Percentiles rank a stretch among this genome's conserved stretches.
These are phyloP conservation scores for Microctonus brassicae DNA, from an alignment of 2,888 invertebrate genomes.

Conservation along the genomic window DNA sequence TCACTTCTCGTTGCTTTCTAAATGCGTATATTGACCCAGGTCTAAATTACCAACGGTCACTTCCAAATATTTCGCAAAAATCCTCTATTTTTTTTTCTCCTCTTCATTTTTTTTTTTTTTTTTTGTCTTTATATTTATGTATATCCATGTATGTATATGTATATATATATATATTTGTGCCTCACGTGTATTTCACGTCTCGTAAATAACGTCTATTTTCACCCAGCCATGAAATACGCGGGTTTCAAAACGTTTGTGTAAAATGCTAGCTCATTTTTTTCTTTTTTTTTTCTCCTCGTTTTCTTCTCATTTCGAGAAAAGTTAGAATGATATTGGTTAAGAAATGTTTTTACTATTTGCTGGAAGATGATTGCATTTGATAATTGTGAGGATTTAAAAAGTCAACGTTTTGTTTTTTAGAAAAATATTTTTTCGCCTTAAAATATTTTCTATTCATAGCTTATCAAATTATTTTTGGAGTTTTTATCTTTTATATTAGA, in stretches of 20 bases:
- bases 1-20: background rate
- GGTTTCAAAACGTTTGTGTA: background rate
- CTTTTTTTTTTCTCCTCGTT: background rate
- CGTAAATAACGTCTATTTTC: conserved; percentile 1
- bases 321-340: too few relatives aligned
- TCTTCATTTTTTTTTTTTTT: background rate
- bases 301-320: background rate
- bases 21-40: conserved; percentile 12
- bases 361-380: too few relatives aligned
- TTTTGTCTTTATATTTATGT: background rate
- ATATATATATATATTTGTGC: background rate
- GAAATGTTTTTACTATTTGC: too few relatives aligned
- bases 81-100: background rate
- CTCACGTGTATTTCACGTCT: background rate
- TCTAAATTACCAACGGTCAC: background rate
- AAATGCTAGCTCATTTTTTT: background rate
- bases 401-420: too few relatives aligned
- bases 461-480: too few relatives aligned
- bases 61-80: background rate
- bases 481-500: too few relatives aligned
- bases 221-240: background rate
- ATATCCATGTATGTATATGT: background rate
- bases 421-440: too few relatives aligned
- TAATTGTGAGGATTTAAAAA: too few relatives aligned
- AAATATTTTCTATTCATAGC: too few relatives aligned